Evolutionary conservation across 2,113 vertebrate genomes (phyloP), one percentile per base, ranked within the genome.

Genomic region (Pygoscelis antarcticus): DNA sequence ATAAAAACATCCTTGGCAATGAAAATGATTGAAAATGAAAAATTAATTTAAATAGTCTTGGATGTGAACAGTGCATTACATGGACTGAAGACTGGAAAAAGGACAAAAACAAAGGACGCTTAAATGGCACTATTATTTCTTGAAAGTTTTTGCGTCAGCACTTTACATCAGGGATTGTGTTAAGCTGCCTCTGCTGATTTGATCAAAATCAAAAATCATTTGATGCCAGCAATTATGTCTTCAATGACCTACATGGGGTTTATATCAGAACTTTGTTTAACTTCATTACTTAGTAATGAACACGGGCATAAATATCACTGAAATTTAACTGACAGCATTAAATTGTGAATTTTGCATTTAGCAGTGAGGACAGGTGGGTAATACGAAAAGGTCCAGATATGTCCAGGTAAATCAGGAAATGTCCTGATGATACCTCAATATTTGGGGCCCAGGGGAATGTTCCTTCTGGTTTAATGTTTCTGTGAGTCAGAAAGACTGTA

Each of bases 1-100:
- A 95, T 79, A 90, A 97, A 92, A 94, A 57, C 26, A 82, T 91
- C 17, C 38, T 78, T 86, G 90, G 68, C 83, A 94, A 76, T 49
- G 68, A 88, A 93, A 93, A 65, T 89, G 32, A 95, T 55, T 94
- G 66, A 96, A 96, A 97, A 94, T 96, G 23, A 91, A 96, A 96
- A 92, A 86, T 66, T 74, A 51, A 94, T 83, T 90, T 88, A 72
- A 92, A 91, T 68, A 42, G 15, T 47, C 32, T 91, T 77, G 27
- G 32, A 78, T 44, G 6, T 36, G 61, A 96, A 55, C 11, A 55
- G 26, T 51, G 13, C 0, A 1, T 83, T 76, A 70, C 38, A 64
- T 4, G 18, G 36, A 83, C 5, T 16, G 16, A 62, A 86, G 32
- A 47, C 5, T 68, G 20, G 49, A n/a, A 90, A 83, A 79, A 78